Conservation (phyloP, 2,888 invertebrate genomes). For the Lasioglossum lativentre region DNA sequence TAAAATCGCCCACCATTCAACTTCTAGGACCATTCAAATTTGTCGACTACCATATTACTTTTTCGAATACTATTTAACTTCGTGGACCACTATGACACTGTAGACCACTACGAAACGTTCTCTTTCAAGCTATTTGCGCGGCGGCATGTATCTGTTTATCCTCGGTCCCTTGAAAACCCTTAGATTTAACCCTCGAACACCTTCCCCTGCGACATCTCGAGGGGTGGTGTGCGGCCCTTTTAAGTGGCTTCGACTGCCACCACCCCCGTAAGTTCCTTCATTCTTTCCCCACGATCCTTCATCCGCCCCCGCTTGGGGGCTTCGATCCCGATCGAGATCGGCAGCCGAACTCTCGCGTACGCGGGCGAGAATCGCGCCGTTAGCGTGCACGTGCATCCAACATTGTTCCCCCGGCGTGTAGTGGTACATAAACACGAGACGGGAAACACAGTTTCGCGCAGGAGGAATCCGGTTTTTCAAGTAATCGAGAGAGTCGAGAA, state of each 20-base stretch:
- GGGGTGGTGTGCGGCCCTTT: constrained; percentile 69
- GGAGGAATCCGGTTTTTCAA: constrained; percentile 84
- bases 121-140: constrained; percentile 60
- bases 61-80: neutral
- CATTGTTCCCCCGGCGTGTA: constrained; percentile 64
- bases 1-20: neutral
- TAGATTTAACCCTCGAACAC: constrained; percentile 75
- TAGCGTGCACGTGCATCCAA: constrained; percentile 56
- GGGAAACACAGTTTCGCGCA: constrained; percentile 82
- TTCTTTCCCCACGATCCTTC: neutral
- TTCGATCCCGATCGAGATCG: constrained; percentile 40
- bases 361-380: constrained; percentile 37
- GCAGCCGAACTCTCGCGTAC: constrained; percentile 18
- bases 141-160: constrained; percentile 69
- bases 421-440: constrained; percentile 77
- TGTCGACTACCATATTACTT: neutral
- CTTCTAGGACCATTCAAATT: neutral
- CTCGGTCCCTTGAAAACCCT: constrained; percentile 71
- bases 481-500: constrained; percentile 79
- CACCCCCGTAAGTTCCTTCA: neutral
- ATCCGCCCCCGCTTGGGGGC: neutral
- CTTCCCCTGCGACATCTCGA: constrained; percentile 66
- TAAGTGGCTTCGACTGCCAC: constrained; percentile 41
- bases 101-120: neutral
- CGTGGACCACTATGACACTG: neutral